Evolutionary conservation across 1,140 invertebrate species (phyloP).

Genomic region (Heterodera carotae): DNA sequence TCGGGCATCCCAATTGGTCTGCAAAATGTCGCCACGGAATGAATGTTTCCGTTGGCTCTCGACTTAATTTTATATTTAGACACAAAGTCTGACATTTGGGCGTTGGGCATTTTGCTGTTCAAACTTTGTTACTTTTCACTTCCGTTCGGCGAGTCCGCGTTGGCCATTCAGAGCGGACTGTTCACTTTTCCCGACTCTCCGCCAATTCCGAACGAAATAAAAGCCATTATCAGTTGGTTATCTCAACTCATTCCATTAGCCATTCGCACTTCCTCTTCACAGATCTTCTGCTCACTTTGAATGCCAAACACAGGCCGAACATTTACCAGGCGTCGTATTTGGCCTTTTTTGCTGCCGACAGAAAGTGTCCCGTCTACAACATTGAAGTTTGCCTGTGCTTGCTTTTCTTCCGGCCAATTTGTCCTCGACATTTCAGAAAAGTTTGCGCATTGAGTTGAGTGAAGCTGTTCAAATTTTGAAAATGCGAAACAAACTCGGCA

Average conservation of each 20-base stretch:
- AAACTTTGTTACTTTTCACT: conserved; percentile 87
- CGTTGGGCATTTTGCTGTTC: conserved; percentile 84
- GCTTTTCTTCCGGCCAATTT: background rate
- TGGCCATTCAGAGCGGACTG: conserved; percentile 88
- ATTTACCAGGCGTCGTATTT: conserved; percentile 59
- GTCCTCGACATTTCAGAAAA: conserved; percentile 35
- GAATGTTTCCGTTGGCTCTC: conserved; percentile 17
- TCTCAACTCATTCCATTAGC: background rate
- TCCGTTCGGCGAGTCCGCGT: conserved; percentile 87
- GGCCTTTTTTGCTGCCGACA: conserved; percentile 55
- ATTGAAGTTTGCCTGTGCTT: conserved; percentile 51
- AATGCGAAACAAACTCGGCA: conserved; percentile 49
- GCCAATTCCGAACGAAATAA: conserved; percentile 51
- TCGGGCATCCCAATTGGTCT: conserved; percentile 83
- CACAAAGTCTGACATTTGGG: conserved; percentile 70
- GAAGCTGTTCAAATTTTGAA: conserved; percentile 50
- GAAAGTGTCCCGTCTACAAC: conserved; percentile 60
- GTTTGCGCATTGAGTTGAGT: conserved; percentile 46
- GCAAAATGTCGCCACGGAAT: conserved; percentile 67
- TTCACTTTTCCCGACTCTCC: conserved; percentile 76
- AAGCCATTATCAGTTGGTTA: conserved; percentile 61
- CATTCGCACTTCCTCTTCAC: conserved; percentile 26
- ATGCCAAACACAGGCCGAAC: conserved; percentile 53
- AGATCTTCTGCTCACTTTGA: conserved; percentile 54
- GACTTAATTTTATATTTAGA: conserved; percentile 39